Evolutionary conservation across 92 coral and sea anemone genomes (phyloP), one percentile per base, ranked within the genome.

Genomic region (Palythoa heliodiscus): DNA sequence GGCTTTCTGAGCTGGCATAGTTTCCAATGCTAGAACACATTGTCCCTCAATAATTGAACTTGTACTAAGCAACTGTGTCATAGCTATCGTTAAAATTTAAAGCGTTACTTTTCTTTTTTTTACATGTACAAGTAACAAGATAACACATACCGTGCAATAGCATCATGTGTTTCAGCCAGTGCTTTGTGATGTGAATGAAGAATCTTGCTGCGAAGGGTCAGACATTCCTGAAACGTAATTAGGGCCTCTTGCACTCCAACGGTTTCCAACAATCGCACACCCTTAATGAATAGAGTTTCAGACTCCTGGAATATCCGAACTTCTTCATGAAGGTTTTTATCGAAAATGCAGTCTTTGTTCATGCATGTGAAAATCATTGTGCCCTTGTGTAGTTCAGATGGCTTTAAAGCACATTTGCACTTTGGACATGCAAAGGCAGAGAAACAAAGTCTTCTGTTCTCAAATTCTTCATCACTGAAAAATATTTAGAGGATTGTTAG

Each of bases 81-180:
- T n/a, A n/a, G n/a, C 35, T 29, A 29, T 29, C 35, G 35, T 29
- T 29, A 29, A 29, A 29, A 29, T 29, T 29, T 29, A 29, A 29
- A 29, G 1, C 1, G 35, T 29, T 29, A 29, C 35, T 29, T 29
- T 43, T 5, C 4, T 43, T 43, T 5, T 43, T 43, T 3, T 5
- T 43, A 4, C 61, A 1, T 55, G 61, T 3, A 55, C 61, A 17
- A 60, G 16, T 15, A 60, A 60, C 6, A 6, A 0, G 3, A 63
- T n/a, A 63, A 37, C 57, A 54, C 78, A 53, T 76, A 96, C 99
- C 98, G 95, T 69, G 99, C 98, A 63, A 95, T 82, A 13, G 95
- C 98, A 89, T 96, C 99, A 71, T 96, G 98, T 9, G 96, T 96
- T 82, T 96, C 99, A 0, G 98, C 99, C 91, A 96, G 86, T 57